Conservation (phyloP, 2,888 invertebrate species). For the Tenthredo scrophulariae region DNA sequence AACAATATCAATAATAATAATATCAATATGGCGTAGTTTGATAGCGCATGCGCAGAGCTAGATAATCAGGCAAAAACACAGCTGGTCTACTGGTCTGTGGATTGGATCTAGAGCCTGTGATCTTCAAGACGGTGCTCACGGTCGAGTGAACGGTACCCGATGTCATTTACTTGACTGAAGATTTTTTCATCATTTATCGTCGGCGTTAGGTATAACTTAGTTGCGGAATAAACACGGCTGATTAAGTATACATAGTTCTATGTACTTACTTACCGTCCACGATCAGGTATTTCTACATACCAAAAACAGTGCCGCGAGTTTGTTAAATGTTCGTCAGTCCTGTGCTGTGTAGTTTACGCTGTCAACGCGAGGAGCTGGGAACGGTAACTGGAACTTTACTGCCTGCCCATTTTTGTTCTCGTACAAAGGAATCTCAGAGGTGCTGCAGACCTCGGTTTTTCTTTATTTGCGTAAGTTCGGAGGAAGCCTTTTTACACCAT, state of each 20-base stretch:
- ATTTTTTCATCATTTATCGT: not conserved
- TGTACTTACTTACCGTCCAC: slow-evolving; percentile 55
- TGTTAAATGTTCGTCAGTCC: slow-evolving; percentile 61
- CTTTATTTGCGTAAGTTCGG: not conserved
- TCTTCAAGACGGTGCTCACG: slow-evolving; percentile 68
- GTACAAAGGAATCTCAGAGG: slow-evolving; percentile 67
- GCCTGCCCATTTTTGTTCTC: slow-evolving; percentile 53
- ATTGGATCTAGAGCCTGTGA: slow-evolving; percentile 56
- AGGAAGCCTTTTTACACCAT: not conserved
- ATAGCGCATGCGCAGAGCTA: not conserved
- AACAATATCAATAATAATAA: slow-evolving; percentile 24
- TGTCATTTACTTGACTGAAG: slow-evolving; percentile 61
- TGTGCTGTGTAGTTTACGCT: slow-evolving; percentile 60
- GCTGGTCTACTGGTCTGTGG: slow-evolving; percentile 64
- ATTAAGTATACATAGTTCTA: not conserved
- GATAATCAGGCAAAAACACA: slow-evolving; percentile 66
- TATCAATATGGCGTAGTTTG: not conserved
- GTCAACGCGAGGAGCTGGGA: slow-evolving; percentile 67
- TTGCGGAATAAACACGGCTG: not conserved
- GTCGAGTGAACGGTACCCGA: slow-evolving; percentile 59
- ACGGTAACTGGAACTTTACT: slow-evolving; percentile 56
- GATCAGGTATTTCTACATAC: slow-evolving; percentile 55
- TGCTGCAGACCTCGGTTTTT: not conserved
- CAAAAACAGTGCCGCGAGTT: slow-evolving; percentile 60
- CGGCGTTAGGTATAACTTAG: slow-evolving; percentile 23